phyloP scores from a whole-genome alignment of 2,888 invertebrate genomes.

The Cheilosia impressa region DNA sequence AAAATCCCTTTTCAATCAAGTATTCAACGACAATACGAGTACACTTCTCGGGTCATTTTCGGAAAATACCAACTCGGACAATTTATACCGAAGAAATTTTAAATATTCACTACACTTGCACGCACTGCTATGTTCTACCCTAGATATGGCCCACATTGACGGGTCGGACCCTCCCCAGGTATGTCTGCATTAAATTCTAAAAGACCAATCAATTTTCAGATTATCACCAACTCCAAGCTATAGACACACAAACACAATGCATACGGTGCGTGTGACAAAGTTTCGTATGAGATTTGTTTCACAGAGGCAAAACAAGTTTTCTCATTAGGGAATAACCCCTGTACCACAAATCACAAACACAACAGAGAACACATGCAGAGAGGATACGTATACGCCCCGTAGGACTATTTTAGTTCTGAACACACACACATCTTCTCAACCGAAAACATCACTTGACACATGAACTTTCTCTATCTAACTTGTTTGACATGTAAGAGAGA shows the following conservation, averaged over 20 bases:
- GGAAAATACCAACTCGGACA: constrained; percentile 12
- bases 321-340: constrained; percentile 64
- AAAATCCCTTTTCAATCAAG: constrained; percentile 32
- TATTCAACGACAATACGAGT: constrained; percentile 38
- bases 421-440: constrained; percentile 16
- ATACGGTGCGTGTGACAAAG: constrained; percentile 53
- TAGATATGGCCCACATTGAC: too few species aligned
- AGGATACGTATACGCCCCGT: constrained; percentile 47
- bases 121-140: too few species aligned
- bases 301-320: constrained; percentile 64
- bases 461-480: constrained; percentile 60
- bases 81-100: constrained; percentile 28
- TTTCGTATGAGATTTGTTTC: constrained; percentile 51
- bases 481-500: constrained; percentile 47
- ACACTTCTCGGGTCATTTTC: constrained; percentile 34
- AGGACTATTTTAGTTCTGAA: constrained; percentile 35
- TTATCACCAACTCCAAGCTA: constrained; percentile 63
- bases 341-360: constrained; percentile 42
- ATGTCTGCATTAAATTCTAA: constrained; percentile 57
- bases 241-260: neutral
- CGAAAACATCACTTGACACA: constrained; percentile 71
- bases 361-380: constrained; percentile 15
- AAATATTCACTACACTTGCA: constrained; percentile 23
- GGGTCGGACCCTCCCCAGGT: too few species aligned
- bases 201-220: constrained; percentile 67